A percentile compares a stretch with the other conserved stretches of the same genome.
Evolutionary conservation across 2,888 invertebrate genomes (phyloP).

Genomic region (Lomographa bimaculata): DNA sequence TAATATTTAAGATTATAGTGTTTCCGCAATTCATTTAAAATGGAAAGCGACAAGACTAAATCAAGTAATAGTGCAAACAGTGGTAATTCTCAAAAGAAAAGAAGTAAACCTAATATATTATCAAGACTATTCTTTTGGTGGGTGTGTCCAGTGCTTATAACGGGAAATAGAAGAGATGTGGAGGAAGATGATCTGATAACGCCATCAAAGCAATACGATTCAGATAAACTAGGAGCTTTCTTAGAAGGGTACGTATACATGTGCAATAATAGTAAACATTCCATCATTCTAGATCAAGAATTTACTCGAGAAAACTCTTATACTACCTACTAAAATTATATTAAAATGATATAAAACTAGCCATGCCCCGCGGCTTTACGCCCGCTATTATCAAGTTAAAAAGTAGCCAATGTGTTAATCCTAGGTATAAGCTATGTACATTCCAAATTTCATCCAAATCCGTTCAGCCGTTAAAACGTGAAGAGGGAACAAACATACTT

Average conservation of each 20-base stretch:
- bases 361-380: no score
- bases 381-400: no score
- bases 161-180: constrained; percentile 84
- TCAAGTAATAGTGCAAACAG: constrained; percentile 9
- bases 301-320: no score
- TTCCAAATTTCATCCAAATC: no score
- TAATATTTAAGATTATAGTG: constrained; percentile 8
- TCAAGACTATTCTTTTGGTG: constrained; percentile 73
- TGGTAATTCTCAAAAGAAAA: constrained; percentile 27
- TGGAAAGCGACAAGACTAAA: constrained; percentile 37
- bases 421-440: no score
- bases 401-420: no score
- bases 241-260: constrained; percentile 85
- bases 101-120: constrained; percentile 60
- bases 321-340: no score
- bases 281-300: no score
- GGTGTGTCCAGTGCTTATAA: constrained; percentile 74
- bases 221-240: constrained; percentile 82
- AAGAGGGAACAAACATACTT: no score
- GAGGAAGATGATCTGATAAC: constrained; percentile 86
- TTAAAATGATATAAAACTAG: no score
- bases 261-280: no score
- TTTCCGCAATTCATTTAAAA: constrained; percentile 18
- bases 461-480: no score
- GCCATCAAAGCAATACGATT: constrained; percentile 84